Conservation (phyloP, 35 echinoderm and acorn worm genomes). For the Eucidaris tribuloides region DNA sequence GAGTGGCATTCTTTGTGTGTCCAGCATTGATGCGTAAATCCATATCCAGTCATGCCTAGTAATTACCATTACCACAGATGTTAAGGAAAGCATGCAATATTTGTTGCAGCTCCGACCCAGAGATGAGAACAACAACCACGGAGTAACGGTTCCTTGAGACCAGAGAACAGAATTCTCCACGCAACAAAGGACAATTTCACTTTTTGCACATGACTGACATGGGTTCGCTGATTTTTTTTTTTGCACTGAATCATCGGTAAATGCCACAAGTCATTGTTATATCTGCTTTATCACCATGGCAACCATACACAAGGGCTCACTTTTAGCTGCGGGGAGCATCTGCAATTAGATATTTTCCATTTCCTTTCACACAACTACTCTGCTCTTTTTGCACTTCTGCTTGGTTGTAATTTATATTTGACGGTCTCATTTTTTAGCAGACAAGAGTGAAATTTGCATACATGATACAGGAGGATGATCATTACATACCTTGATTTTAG, state of each 20-base stretch:
- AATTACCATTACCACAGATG: conserved; percentile 31
- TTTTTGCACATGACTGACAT: not conserved
- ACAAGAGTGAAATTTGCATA: not conserved
- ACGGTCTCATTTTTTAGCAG: not conserved
- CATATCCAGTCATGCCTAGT: not conserved
- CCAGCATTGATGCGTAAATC: not conserved
- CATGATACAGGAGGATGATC: no score
- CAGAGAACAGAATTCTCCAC: not conserved
- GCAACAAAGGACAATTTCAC: not conserved
- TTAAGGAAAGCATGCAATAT: not conserved
- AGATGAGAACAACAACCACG: not conserved
- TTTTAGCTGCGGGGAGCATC: not conserved
- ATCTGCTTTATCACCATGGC: not conserved
- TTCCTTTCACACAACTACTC: not conserved
- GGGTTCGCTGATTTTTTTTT: not conserved
- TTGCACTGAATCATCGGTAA: not conserved
- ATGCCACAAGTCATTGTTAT: conserved; percentile 7
- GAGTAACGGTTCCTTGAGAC: not conserved
- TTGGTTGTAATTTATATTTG: not conserved
- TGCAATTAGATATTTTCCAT: conserved; percentile 19
- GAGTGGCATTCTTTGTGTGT: no score
- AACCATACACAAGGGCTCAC: conserved; percentile 8
- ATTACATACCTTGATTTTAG: no score
- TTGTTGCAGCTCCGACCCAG: not conserved
- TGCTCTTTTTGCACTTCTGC: not conserved